Evolutionary conservation across 2,797 vertebrate species (phyloP).

Genomic region (Halcyon smyrnensis): DNA sequence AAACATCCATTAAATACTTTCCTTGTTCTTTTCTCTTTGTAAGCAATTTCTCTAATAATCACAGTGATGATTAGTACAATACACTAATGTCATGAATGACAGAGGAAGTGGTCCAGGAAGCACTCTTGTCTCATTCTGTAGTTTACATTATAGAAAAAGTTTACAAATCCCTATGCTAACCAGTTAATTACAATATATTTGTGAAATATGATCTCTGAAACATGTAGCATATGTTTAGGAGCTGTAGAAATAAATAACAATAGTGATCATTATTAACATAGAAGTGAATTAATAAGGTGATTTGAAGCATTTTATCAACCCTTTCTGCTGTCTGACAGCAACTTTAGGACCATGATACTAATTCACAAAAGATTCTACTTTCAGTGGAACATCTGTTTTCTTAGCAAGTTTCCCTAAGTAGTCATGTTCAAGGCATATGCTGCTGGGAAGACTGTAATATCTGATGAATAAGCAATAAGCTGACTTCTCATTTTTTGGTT

Average conservation of each 20-base stretch:
- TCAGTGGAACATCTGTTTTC: neutral
- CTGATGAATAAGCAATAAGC: neutral
- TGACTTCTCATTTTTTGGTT: neutral
- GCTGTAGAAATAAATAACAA: neutral
- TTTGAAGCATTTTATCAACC: neutral
- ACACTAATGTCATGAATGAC: neutral
- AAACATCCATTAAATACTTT: neutral
- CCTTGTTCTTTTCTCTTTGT: neutral
- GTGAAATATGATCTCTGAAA: neutral
- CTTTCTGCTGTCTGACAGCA: neutral
- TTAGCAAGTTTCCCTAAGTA: neutral
- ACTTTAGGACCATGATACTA: neutral
- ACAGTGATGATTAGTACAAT: neutral
- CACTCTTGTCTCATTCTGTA: neutral
- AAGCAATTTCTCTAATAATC: neutral
- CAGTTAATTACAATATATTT: neutral
- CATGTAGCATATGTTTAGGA: fast-evolving
- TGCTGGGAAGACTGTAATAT: neutral
- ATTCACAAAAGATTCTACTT: neutral
- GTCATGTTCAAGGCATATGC: neutral
- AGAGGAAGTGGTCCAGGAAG: neutral
- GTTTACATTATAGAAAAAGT: neutral
- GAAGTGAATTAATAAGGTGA: neutral
- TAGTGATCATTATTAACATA: neutral
- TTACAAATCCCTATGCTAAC: neutral